Evolutionary conservation across 2,888 invertebrate genomes (phyloP).

Genomic region (Diaphora mendica): DNA sequence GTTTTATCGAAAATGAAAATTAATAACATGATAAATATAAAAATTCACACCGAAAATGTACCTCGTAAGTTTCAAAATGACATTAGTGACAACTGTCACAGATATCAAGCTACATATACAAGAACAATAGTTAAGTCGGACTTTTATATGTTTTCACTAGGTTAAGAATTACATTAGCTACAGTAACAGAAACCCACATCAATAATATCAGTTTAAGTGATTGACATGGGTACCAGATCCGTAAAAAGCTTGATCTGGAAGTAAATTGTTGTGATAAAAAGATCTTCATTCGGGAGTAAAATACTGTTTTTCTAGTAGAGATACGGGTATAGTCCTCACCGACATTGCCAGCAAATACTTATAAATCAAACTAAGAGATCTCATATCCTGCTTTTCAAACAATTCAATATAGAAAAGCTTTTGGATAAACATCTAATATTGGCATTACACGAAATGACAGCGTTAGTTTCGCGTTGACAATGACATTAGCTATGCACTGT

Average conservation of each 20-base stretch:
- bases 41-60: too few species aligned
- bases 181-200: neutral
- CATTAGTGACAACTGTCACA: too few species aligned
- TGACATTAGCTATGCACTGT: slow-evolving; percentile 1
- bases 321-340: neutral
- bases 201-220: neutral
- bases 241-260: neutral
- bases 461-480: slow-evolving; percentile 2
- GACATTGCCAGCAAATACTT: neutral
- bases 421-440: neutral
- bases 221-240: neutral
- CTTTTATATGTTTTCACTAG: neutral
- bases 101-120: too few species aligned
- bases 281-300: neutral
- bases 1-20: too few species aligned
- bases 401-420: too few species aligned
- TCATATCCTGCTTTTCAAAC: too few species aligned
- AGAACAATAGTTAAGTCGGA: neutral
- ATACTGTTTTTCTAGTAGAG: neutral
- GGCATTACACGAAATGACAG: slow-evolving; percentile 1
- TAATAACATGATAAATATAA: too few species aligned
- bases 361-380: neutral
- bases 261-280: neutral
- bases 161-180: neutral
- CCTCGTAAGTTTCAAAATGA: too few species aligned